Percentiles rank a stretch among this genome's conserved stretches.
Evolutionary conservation across 2,113 vertebrate genomes (phyloP).

Genomic region (Tachuris rubrigastra): DNA sequence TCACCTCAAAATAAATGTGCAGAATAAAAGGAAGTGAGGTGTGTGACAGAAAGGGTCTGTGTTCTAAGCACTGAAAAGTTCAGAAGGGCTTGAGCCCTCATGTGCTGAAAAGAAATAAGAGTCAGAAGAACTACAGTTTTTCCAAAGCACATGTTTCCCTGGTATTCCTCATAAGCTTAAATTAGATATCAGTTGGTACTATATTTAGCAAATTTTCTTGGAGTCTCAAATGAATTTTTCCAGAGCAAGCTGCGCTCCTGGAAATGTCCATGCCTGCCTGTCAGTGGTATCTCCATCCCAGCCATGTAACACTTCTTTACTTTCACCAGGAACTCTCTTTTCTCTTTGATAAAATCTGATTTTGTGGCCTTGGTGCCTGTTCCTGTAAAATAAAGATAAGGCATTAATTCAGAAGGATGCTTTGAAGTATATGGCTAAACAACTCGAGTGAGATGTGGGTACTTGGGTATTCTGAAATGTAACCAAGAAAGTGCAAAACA

Average conservation of each 20-base stretch:
- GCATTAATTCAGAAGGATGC: not conserved
- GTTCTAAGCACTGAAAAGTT: not conserved
- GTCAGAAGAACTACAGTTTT: conserved; percentile 19
- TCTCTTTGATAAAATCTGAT: not conserved
- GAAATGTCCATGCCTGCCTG: not conserved
- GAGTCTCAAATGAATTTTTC: conserved; percentile 50
- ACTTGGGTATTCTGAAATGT: not conserved
- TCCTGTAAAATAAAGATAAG: not conserved
- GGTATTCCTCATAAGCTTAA: conserved; percentile 54
- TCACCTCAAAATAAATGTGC: not conserved
- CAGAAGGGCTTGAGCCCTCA: not conserved
- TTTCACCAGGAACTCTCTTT: not conserved
- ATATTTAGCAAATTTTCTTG: conserved; percentile 60
- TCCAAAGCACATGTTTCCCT: conserved; percentile 55
- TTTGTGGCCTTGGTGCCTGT: not conserved
- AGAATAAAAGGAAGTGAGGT: not conserved
- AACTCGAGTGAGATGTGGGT: not conserved
- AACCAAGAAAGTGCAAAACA: not conserved
- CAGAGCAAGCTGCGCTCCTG: not conserved
- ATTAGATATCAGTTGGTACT: conserved; percentile 40
- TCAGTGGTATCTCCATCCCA: not conserved
- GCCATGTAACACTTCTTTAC: not conserved
- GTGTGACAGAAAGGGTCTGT: not conserved
- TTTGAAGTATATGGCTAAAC: not conserved
- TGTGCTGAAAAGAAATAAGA: not conserved